These are phyloP conservation scores for Hemiprocne comata DNA, from an alignment of 2,113 vertebrate genomes.

Conservation along the genomic window DNA sequence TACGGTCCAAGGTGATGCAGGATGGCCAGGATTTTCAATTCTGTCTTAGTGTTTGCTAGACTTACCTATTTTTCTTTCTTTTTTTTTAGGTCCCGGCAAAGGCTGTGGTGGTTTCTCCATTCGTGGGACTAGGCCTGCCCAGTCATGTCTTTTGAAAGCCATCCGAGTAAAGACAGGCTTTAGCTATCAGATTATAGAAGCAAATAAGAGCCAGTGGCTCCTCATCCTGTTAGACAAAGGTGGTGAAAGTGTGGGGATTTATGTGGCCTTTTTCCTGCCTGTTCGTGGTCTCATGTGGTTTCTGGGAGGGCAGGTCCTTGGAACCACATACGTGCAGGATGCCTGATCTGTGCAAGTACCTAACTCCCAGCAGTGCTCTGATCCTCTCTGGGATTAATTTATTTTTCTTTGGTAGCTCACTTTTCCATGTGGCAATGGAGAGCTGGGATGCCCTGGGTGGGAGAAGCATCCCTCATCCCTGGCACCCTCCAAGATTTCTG, in stretches of 20 bases:
- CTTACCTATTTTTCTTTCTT: not conserved
- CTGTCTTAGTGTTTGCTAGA: not conserved
- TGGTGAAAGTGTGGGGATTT: not conserved
- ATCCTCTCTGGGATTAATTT: not conserved
- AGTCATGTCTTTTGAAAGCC: not conserved
- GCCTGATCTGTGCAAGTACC: not conserved
- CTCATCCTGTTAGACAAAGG: not conserved
- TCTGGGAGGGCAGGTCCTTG: not conserved
- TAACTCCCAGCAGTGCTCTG: not conserved
- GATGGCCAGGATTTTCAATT: not conserved
- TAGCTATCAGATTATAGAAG: not conserved
- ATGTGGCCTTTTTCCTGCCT: not conserved
- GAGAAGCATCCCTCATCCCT: not conserved
- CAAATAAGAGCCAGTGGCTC: not conserved
- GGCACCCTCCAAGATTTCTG: not conserved
- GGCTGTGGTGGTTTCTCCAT: not conserved
- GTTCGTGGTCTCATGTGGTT: rapidly evolving
- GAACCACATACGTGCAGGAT: rapidly evolving
- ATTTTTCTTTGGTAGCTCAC: not conserved
- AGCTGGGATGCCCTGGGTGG: rapidly evolving
- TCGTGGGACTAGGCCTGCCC: not conserved
- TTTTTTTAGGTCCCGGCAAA: not conserved
- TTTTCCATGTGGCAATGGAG: not conserved
- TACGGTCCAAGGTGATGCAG: not conserved
- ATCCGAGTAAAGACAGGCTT: not conserved